These are phyloP conservation scores for Drosophila pandora DNA, from an alignment of 1,140 invertebrate species.

Conservation along the genomic window DNA sequence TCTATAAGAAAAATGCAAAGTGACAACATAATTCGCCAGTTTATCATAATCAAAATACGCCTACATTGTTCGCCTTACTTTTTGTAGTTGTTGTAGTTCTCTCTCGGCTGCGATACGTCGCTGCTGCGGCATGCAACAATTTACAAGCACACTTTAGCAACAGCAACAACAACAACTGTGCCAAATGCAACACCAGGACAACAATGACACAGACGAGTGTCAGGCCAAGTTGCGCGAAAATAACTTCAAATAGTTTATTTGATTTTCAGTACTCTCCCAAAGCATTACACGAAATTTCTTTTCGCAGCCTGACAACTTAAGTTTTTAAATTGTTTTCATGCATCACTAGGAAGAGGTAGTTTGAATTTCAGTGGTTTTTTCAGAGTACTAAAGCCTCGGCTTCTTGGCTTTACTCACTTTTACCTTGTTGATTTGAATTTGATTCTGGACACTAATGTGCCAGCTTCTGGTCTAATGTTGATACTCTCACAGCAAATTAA, in stretches of 20 bases:
- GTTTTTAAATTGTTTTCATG: slow-evolving; percentile 32
- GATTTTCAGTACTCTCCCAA: slow-evolving; percentile 15
- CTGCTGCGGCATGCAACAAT: slow-evolving; percentile 55
- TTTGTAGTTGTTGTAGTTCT: slow-evolving; percentile 35
- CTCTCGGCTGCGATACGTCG: background rate
- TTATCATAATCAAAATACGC: slow-evolving; percentile 83
- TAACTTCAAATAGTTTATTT: slow-evolving; percentile 75
- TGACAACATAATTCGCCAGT: slow-evolving; percentile 83
- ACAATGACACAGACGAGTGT: slow-evolving; percentile 78
- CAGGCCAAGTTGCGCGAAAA: slow-evolving; percentile 74
- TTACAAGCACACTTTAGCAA: slow-evolving; percentile 19
- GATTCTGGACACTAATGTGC: slow-evolving; percentile 30
- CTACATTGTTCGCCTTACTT: slow-evolving; percentile 66
- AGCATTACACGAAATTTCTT: slow-evolving; percentile 55
- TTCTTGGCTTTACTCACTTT: background rate
- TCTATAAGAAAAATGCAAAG: slow-evolving; percentile 83
- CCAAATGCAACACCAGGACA: slow-evolving; percentile 40
- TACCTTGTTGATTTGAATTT: slow-evolving; percentile 42
- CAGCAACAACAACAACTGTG: slow-evolving; percentile 17
- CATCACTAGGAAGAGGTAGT: background rate
- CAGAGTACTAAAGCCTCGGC: background rate
- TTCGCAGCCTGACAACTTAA: slow-evolving; percentile 50
- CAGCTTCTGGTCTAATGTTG: slow-evolving; percentile 30
- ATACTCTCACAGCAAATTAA: slow-evolving; percentile 73
- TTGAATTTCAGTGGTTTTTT: background rate